Percentiles rank a stretch among this genome's conserved stretches.
These are phyloP conservation scores for Burhinus oedicnemus DNA, from an alignment of 2,113 vertebrate species.

Conservation along the genomic window DNA sequence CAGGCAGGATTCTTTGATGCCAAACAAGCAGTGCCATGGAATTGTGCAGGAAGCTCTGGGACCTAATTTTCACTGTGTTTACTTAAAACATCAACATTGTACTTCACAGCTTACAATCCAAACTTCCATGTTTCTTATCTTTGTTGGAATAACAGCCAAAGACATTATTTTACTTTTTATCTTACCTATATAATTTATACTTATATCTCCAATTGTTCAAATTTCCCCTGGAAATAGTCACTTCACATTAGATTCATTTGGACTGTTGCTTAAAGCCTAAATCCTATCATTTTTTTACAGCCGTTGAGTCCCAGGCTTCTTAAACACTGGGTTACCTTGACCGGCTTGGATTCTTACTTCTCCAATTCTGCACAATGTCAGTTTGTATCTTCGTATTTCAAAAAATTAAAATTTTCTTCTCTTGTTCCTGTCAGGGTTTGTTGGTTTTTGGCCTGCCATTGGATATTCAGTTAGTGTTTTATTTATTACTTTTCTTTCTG, in stretches of 20 bases:
- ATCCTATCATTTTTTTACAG: neutral
- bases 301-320: neutral
- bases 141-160: neutral
- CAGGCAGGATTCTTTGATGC: neutral
- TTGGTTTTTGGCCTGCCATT: neutral
- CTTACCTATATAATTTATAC: neutral
- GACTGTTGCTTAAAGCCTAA: neutral
- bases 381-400: neutral
- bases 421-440: neutral
- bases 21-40: neutral
- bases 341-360: neutral
- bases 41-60: neutral
- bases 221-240: neutral
- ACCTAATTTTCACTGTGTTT: neutral
- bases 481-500: neutral
- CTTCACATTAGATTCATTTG: neutral
- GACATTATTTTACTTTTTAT: neutral
- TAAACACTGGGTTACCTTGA: neutral
- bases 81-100: neutral
- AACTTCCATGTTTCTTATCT: neutral
- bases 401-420: neutral
- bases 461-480: neutral
- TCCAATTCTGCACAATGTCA: neutral
- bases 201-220: neutral
- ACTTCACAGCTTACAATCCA: neutral